Evolutionary conservation across 2,888 invertebrate genomes (phyloP).

Genomic region (Phytoseiulus persimilis): DNA sequence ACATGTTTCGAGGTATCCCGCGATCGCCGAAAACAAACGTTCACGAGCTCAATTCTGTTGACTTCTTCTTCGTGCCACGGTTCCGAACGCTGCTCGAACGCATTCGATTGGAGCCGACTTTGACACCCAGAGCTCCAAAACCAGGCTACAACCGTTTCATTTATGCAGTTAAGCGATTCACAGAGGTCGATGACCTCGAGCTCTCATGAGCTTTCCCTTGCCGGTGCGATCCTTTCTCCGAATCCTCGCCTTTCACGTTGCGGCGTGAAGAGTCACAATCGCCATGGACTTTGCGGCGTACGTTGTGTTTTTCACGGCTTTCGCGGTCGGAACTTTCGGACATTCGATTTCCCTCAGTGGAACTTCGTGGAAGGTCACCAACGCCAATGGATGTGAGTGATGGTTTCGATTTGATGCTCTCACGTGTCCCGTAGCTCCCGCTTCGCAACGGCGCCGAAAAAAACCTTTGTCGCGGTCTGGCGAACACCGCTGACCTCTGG

Average conservation of each 20-base stretch:
- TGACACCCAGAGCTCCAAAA: not conserved
- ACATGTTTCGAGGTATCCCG: too few species aligned
- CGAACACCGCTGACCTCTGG: not conserved
- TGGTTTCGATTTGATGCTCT: too few species aligned
- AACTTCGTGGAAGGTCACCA: slow-evolving; percentile 10
- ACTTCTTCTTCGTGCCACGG: too few species aligned
- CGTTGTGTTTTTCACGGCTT: not conserved
- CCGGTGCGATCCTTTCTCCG: not conserved
- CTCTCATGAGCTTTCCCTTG: not conserved
- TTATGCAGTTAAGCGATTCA: not conserved
- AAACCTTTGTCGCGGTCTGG: not conserved
- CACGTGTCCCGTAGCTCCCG: too few species aligned
- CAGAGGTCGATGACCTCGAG: not conserved
- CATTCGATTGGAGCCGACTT: not conserved
- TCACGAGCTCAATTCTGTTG: too few species aligned
- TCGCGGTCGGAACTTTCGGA: slow-evolving; percentile 10
- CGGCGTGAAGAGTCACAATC: not conserved
- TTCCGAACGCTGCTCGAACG: too few species aligned
- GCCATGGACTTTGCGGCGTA: not conserved
- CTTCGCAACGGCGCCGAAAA: too few species aligned
- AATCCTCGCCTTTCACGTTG: not conserved
- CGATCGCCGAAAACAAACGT: too few species aligned
- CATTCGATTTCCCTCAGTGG: slow-evolving; percentile 26
- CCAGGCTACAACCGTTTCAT: not conserved
- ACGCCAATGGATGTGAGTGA: slow-evolving; percentile 30